Base-by-base conservation (phyloP, 1,140 invertebrate species). In the Chymomyza costata region DNA sequence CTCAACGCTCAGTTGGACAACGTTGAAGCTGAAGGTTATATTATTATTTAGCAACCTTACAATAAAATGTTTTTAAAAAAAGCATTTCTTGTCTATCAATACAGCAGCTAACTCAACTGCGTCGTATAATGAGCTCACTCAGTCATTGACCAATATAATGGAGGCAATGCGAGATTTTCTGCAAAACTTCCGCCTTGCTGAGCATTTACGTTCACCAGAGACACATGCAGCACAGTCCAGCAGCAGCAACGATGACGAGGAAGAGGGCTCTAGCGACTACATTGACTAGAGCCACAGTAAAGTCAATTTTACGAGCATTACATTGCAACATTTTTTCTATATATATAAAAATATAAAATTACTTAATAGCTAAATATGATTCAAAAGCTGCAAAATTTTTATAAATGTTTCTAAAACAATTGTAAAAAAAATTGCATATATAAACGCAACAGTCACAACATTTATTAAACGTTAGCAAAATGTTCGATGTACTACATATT, bases 91-190 rank as follows among this genome's bases (percentile, higher is more conserved):
- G n/a, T n/a, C n/a, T n/a, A n/a, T n/a, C n/a, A n/a, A n/a, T n/a
- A n/a, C 21, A 25, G 8, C 3, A 25, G 21, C 21, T 25, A 8
- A 8, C 3, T 25, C 48, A n/a, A 58, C 30, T 14, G 53, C 57
- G 13, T 63, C 56, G 2, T 54, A 66, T 60, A 13, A 86, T 49
- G 90, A 90, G 60, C 84, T 92, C n/a, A 86, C 87, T 40, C 87
- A 89, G 21, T 91, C 91, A 48, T 87, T 93, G 1, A 90, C 87
- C 1, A 88, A 88, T 1, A 85, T 93, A 18, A 87, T 93, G 50
- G 91, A 92, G 69, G 91, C 92, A 1, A 92, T 94, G 90, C 82
- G 92, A 13, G 91, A 93, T 67, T 86, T 93, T 28, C 78, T 94
- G 6, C 89, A 89, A 48, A 92, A 92, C 71, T 90, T 92, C 34